Evolutionary conservation across 2,113 vertebrate species (phyloP), one percentile per base, ranked within the genome.

Genomic region (Polypterus senegalus): DNA sequence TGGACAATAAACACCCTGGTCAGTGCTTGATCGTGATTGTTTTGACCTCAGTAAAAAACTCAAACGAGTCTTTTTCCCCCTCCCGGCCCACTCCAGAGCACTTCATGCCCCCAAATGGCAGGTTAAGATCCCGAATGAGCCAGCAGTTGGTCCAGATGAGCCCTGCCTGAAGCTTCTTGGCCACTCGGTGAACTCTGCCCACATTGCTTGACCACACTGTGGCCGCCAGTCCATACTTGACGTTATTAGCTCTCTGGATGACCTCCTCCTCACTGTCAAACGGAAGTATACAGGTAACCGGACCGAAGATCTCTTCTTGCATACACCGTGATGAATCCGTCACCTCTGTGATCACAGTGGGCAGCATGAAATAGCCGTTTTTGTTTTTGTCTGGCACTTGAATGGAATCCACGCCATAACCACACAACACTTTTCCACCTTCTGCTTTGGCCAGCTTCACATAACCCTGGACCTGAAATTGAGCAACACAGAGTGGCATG

Each of bases 281-380:
- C 45, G 83, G 76, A 63, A 87, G 81, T 45, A 98, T 69, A 53
- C 95, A 99, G 0, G 90, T 86, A 74, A 99, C 89, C 0, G 96
- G 95, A 9, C 95, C 95, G 61, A 99, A 99, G 71, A 99, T 97
- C 85, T 99, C 96, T 72, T 99, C 93, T 78, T 94, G 93, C 91
- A 94, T 97, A 73, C 94, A 87, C 7, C 78, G 74, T 46, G 93
- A 97, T 46, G 81, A 74, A 61, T 97, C 90, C 3, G 81, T 73
- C 5, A 97, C 55, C 59, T 85, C 90, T 0, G 86, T 70, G 75
- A 99, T 89, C 63, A 98, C 77, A 0, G 96, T 99, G 10, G 92
- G 86, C 10, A 83, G 78, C 90, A 99, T 92, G 70, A 92, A 99
- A 74, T 94, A 99, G 63, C 96, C 96, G 1, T 68, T 75, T 48